Evolutionary conservation across 2,888 invertebrate genomes (phyloP).

Genomic region (Chaetoderma sp.): DNA sequence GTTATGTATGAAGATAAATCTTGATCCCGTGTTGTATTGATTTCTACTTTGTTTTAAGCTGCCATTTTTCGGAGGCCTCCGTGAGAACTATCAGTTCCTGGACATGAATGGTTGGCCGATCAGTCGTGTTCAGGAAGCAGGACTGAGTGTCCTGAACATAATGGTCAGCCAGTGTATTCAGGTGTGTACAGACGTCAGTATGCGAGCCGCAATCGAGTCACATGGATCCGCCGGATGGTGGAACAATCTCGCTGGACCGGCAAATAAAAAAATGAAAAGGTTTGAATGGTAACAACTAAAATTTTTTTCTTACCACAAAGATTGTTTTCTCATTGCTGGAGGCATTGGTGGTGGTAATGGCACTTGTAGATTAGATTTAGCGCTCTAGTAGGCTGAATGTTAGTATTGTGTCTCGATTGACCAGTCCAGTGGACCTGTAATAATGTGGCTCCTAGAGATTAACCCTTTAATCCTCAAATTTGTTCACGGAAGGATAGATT

Average conservation of each 20-base stretch:
- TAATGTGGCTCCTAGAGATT: too few species aligned
- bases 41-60: too few species aligned
- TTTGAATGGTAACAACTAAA: too few species aligned
- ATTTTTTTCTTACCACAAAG: too few species aligned
- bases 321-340: too few species aligned
- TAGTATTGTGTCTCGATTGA: too few species aligned
- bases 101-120: conserved; percentile 65
- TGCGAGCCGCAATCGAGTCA: background rate
- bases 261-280: background rate
- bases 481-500: too few species aligned
- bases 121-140: conserved; percentile 50
- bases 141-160: conserved; percentile 54
- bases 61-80: conserved; percentile 25
- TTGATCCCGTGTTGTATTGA: too few species aligned
- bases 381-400: background rate
- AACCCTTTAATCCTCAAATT: too few species aligned
- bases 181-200: conserved; percentile 15
- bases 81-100: conserved; percentile 40
- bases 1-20: too few species aligned
- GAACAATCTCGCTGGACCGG: background rate
- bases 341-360: conserved; percentile 3
- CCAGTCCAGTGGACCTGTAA: too few species aligned
- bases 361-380: background rate
- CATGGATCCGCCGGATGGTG: background rate
- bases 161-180: conserved; percentile 42